Percentiles rank a stretch among this genome's conserved stretches.
Evolutionary conservation across 2,888 invertebrate species (phyloP).

Genomic region (Apotomis capreana): DNA sequence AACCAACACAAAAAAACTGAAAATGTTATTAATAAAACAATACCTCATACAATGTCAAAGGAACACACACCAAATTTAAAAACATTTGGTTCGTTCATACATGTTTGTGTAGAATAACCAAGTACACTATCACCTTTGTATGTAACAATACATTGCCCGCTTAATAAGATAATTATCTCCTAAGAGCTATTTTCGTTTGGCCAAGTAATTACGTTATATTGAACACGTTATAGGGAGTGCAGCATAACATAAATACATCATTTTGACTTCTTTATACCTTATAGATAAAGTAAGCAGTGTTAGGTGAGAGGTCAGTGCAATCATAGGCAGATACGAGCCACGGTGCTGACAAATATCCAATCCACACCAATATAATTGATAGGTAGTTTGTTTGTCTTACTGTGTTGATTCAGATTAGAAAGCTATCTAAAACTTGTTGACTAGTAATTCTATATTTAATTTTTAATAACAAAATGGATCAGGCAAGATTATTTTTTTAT

Average conservation of each 20-base stretch:
- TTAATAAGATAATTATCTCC: slow-evolving; percentile 11
- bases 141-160: slow-evolving; percentile 25
- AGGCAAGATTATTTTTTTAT: not conserved
- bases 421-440: slow-evolving; percentile 6
- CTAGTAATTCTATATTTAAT: not conserved
- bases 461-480: not conserved
- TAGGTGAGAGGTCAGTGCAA: slow-evolving; percentile 76
- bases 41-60: not conserved
- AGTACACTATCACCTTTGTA: slow-evolving; percentile 49
- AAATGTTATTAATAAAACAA: not conserved
- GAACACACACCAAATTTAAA: not conserved
- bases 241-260: slow-evolving; percentile 65
- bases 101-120: slow-evolving; percentile 42
- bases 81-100: slow-evolving; percentile 16
- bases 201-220: slow-evolving; percentile 11
- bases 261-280: slow-evolving; percentile 77
- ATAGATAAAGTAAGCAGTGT: slow-evolving; percentile 68
- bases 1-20: too few relatives aligned
- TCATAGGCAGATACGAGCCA: slow-evolving; percentile 73
- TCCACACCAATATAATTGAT: slow-evolving; percentile 38
- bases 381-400: slow-evolving; percentile 31
- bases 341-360: slow-evolving; percentile 67
- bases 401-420: slow-evolving; percentile 14
- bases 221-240: slow-evolving; percentile 40
- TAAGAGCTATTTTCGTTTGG: slow-evolving; percentile 26